A percentile compares a stretch with the other conserved stretches of the same genome.
phyloP scores from a whole-genome alignment of 2,888 invertebrate species.

The Rhagium mordax region DNA sequence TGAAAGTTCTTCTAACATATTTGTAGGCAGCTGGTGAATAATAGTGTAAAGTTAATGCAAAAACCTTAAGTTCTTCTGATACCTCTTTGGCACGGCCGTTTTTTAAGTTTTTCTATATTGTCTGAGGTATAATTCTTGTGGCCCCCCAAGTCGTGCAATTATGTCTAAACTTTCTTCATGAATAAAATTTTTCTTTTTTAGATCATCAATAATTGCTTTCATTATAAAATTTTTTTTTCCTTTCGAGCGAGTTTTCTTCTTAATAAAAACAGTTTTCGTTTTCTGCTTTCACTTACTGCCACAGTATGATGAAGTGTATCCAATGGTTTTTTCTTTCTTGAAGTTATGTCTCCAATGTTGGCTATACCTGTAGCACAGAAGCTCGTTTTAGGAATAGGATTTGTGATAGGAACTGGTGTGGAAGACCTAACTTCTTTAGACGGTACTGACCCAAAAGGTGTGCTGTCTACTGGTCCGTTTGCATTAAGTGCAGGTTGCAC shows the following conservation, averaged over 20 bases:
- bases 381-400: no score
- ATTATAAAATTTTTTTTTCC: neutral
- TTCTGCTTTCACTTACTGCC: neutral
- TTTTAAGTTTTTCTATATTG: constrained; percentile 5
- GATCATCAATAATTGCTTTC: neutral
- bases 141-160: constrained; percentile 17
- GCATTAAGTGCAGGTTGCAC: no score
- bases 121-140: constrained; percentile 29
- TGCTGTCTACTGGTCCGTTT: no score
- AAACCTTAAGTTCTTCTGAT: constrained; percentile 33
- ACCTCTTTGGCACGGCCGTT: neutral
- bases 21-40: constrained; percentile 34
- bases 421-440: no score
- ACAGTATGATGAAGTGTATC: neutral
- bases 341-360: no score
- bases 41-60: constrained; percentile 33
- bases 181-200: neutral
- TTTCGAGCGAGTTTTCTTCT: neutral
- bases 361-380: no score
- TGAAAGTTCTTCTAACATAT: constrained; percentile 32
- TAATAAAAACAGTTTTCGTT: neutral
- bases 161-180: neutral
- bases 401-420: no score
- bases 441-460: no score
- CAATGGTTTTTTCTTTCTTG: neutral